Evolutionary conservation across 1,140 invertebrate genomes (phyloP).

Genomic region (Thalassaphorura encarpata): DNA sequence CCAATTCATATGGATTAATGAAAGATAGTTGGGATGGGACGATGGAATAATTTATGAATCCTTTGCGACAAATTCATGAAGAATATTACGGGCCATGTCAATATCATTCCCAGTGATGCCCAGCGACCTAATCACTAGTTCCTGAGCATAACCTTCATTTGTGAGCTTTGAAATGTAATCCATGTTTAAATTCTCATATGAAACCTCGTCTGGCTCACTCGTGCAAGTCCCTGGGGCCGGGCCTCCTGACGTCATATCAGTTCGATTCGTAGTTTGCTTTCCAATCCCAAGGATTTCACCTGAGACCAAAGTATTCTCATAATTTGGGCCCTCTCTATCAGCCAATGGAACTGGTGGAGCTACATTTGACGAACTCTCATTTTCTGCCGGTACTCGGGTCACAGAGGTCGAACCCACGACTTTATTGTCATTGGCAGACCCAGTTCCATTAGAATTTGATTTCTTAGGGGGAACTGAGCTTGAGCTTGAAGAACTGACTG

Average conservation of each 20-base stretch:
- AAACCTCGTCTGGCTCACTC: conserved; percentile 35
- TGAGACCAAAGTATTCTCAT: conserved; percentile 24
- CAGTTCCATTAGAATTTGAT: too few relatives aligned
- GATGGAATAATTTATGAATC: conserved; percentile 12
- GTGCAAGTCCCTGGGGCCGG: conserved; percentile 10
- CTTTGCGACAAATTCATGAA: conserved; percentile 77
- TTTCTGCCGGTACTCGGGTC: too few relatives aligned
- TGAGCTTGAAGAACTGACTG: neutral
- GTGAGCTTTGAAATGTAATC: conserved; percentile 79
- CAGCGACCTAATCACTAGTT: conserved; percentile 77
- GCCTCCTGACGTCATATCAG: too few relatives aligned
- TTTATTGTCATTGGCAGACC: too few relatives aligned
- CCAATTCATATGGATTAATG: too few relatives aligned
- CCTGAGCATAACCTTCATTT: conserved; percentile 75
- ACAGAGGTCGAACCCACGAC: too few relatives aligned
- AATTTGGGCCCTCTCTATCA: conserved; percentile 22
- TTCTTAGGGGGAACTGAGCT: too few relatives aligned
- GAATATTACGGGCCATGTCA: conserved; percentile 88
- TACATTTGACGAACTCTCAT: neutral
- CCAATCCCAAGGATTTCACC: too few relatives aligned
- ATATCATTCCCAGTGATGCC: conserved; percentile 85
- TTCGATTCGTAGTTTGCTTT: too few relatives aligned
- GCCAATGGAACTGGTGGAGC: neutral
- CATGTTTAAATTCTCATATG: conserved; percentile 82
- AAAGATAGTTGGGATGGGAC: too few relatives aligned